Conservation (phyloP, 2,797 vertebrate species). For the Micrastur ruficollis region DNA sequence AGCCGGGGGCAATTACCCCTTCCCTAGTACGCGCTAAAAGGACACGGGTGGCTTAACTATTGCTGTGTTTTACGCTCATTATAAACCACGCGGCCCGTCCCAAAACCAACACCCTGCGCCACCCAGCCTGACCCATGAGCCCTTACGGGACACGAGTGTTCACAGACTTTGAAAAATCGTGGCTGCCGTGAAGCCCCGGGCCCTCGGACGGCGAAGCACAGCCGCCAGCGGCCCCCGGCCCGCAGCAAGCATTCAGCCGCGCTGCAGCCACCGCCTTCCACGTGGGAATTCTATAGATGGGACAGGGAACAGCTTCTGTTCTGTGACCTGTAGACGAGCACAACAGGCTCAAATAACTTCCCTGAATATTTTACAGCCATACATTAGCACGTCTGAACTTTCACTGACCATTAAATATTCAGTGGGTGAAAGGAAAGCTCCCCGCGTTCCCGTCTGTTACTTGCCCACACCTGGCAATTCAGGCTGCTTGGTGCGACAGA, state of each 20-base stretch:
- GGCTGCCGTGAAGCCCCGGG: neutral
- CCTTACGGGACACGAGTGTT: neutral
- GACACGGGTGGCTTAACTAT: fast-evolving
- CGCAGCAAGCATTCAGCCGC: neutral
- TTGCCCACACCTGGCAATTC: neutral
- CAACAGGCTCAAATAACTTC: neutral
- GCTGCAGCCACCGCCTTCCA: neutral
- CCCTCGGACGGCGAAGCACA: too few species aligned
- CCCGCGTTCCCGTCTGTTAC: fast-evolving
- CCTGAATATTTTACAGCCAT: conserved; percentile 38
- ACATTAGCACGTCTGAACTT: neutral
- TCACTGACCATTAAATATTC: conserved; percentile 59
- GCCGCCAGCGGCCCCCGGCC: too few species aligned
- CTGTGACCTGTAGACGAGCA: neutral
- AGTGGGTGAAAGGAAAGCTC: neutral
- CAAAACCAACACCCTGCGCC: neutral
- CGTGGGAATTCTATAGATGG: fast-evolving
- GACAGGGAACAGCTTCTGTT: neutral
- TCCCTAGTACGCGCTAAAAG: fast-evolving
- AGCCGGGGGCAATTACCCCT: neutral
- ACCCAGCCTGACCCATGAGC: fast-evolving
- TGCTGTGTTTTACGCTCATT: neutral
- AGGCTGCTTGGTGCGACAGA: fast-evolving
- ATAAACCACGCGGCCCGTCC: neutral
- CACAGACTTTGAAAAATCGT: fast-evolving